Percentiles rank a stretch among this genome's conserved stretches.
Conservation (phyloP, 2,888 invertebrate species). For the Dicranocentrus wangi region DNA sequence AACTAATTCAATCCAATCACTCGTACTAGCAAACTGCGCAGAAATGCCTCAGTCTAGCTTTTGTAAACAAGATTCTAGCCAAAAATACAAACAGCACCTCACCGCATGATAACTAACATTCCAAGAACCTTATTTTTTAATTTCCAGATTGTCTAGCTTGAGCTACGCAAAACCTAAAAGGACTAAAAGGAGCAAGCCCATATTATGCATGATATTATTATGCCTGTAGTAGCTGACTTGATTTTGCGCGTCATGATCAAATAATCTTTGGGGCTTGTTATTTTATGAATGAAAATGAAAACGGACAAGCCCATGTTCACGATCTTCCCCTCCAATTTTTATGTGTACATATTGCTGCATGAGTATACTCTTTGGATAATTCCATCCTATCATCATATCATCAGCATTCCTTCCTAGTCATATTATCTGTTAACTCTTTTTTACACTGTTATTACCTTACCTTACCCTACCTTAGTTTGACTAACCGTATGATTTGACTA, state of each 20-base stretch:
- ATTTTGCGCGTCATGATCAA: slow-evolving; percentile 53
- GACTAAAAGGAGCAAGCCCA: no score
- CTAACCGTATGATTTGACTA: slow-evolving; percentile 32
- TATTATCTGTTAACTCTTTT: slow-evolving; percentile 10
- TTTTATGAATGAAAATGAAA: slow-evolving; percentile 71
- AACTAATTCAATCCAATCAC: no score
- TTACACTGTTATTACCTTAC: slow-evolving; percentile 46
- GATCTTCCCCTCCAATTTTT: slow-evolving; percentile 49
- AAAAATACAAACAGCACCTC: no score
- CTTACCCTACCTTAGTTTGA: slow-evolving; percentile 57
- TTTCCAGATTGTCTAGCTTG: no score
- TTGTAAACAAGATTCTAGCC: no score
- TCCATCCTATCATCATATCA: slow-evolving; percentile 24
- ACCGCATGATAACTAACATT: no score
- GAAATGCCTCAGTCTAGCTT: no score
- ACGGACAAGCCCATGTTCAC: slow-evolving; percentile 68
- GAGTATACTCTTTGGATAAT: neutral
- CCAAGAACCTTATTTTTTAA: no score
- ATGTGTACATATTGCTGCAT: slow-evolving; percentile 10
- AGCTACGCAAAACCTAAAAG: no score
- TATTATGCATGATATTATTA: no score
- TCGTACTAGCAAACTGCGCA: no score
- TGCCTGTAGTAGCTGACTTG: slow-evolving; percentile 16
- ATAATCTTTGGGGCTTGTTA: slow-evolving; percentile 43
- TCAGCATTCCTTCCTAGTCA: slow-evolving; percentile 21